Evolutionary conservation across 2,113 vertebrate genomes (phyloP).

Genomic region (Cynopterus brachyotis): DNA sequence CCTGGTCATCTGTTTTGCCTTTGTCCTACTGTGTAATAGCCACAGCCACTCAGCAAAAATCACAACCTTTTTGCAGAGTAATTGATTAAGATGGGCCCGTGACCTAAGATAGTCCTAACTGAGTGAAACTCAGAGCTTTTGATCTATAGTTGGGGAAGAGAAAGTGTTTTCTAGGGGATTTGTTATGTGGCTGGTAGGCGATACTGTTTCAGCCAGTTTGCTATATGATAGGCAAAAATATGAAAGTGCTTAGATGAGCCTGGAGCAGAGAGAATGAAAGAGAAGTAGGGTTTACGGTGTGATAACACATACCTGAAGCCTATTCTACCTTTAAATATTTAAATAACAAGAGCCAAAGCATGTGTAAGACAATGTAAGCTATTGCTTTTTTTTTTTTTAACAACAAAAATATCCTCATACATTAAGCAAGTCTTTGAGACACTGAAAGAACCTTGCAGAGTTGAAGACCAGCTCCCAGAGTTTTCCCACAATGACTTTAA

Average conservation of each 20-base stretch:
- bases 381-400: background rate
- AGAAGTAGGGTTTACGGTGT: background rate
- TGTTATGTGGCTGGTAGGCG: background rate
- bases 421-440: background rate
- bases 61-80: background rate
- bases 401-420: background rate
- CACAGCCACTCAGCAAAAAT: background rate
- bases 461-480: background rate
- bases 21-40: background rate
- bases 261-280: background rate
- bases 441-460: background rate
- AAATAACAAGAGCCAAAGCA: background rate
- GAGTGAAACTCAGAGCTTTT: background rate
- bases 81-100: background rate
- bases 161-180: background rate
- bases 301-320: background rate
- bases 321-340: background rate
- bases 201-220: background rate
- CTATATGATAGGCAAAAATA: background rate
- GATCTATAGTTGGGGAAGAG: background rate
- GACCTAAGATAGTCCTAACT: background rate
- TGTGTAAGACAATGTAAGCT: background rate
- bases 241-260: background rate
- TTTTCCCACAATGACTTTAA: background rate
- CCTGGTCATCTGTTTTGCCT: background rate